These are phyloP conservation scores for Hestina assimilis DNA, from an alignment of 1,140 invertebrate species.

Conservation along the genomic window DNA sequence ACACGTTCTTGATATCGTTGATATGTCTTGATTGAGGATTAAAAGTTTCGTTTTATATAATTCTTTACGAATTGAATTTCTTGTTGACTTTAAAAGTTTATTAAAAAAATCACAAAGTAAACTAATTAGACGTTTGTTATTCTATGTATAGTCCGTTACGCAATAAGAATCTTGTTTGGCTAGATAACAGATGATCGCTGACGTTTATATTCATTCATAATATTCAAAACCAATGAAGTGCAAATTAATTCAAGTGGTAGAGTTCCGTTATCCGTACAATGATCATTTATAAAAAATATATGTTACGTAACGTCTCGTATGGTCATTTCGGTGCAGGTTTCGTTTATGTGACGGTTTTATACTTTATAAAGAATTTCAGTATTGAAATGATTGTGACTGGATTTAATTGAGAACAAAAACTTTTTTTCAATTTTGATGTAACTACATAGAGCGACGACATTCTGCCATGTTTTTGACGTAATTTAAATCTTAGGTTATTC, in stretches of 20 bases:
- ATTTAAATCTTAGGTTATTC: too few species aligned
- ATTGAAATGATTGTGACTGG: too few species aligned
- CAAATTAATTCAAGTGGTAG: constrained; percentile 21
- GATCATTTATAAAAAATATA: constrained; percentile 15
- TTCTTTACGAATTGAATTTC: constrained; percentile 12
- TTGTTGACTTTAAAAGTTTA: too few species aligned
- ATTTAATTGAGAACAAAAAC: too few species aligned
- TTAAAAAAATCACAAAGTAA: too few species aligned
- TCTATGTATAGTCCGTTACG: constrained; percentile 5
- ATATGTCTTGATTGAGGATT: constrained; percentile 2
- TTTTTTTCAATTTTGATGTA: too few species aligned
- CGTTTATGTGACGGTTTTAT: too few species aligned
- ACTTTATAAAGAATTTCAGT: too few species aligned
- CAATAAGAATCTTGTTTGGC: constrained; percentile 17
- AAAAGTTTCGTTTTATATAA: not conserved
- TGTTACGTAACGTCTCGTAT: constrained; percentile 21
- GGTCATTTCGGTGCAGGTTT: not conserved
- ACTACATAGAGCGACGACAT: too few species aligned
- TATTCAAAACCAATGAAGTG: constrained; percentile 26
- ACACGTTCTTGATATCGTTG: constrained; percentile 3
- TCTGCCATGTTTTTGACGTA: too few species aligned
- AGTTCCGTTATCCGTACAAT: constrained; percentile 24
- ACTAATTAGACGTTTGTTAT: too few species aligned
- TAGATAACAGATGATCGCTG: constrained; percentile 17
- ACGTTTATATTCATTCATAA: constrained; percentile 27